Base-by-base conservation (phyloP, 1,140 invertebrate genomes). In the Nasonia longicornis region DNA sequence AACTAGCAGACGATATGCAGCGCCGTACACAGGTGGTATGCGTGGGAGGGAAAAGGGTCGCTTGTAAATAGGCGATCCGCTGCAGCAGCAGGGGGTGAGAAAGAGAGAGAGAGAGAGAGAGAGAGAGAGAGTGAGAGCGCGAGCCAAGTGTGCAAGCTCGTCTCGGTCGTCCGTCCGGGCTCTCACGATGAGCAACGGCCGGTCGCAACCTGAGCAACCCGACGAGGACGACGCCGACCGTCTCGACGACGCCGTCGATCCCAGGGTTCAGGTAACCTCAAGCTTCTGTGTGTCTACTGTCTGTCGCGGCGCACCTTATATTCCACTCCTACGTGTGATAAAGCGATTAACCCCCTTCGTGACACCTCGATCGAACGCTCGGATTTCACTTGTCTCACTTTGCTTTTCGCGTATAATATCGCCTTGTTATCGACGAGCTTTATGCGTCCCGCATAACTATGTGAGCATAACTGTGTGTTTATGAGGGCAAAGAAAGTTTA, bases 181-280 rank as follows among this genome's bases (percentile, higher is more conserved):
- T 71, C 69, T 42, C 66, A 67, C 16, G n/a, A 82, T 82, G 80
- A 82, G 35, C 58, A 82, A 26, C 58, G 22, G 3, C 38, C 75
- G 66, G n/a, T 64, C 85, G 78, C 86, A 87, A 77, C 85, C 84
- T 75, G 87, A 89, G 52, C 83, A 80, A 78, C 84, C 77, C 77
- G 87, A 86, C 84, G 87, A 90, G 83, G 85, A 84, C 81, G 88
- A 91, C 83, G 86, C 84, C 81, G 90, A 91, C 81, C 85, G 85
- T 78, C 74, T 88, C 35, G 90, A 91, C 83, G 91, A 91, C 84
- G 88, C 88, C 20, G 91, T 92, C 83, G 91, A 92, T 84, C 91
- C 91, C n/a, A 87, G 91, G 85, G 91, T 92, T 71, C 91, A 92
- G 89, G 91, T 92, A 88, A 69, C 58, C 73, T 67, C 45, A 38